These are phyloP conservation scores for Felis catus DNA, from an alignment of 2,113 vertebrate genomes.

Conservation along the genomic window F.catus_Fca126_mat1.0 CM031412.1:212246501-212247000, in stretches of 20 bases:
- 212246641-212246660: background rate
- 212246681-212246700: background rate
- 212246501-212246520: background rate
- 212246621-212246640: background rate
- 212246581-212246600: background rate
- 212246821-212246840: background rate
- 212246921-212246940: background rate
- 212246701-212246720: background rate
- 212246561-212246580: background rate
- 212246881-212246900: background rate
- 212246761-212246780: background rate
- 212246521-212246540: background rate
- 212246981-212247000: background rate
- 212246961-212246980: background rate
- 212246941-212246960: background rate
- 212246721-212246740: background rate
- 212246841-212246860: accelerated
- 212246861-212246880: background rate
- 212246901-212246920: background rate
- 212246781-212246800: background rate
- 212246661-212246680: background rate
- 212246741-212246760: background rate
- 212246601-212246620: background rate
- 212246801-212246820: background rate
- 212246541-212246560: background rate